A percentile compares a stretch with the other conserved stretches of the same genome.
Conservation (phyloP, 2,113 vertebrate species). For the Strix uralensis region DNA sequence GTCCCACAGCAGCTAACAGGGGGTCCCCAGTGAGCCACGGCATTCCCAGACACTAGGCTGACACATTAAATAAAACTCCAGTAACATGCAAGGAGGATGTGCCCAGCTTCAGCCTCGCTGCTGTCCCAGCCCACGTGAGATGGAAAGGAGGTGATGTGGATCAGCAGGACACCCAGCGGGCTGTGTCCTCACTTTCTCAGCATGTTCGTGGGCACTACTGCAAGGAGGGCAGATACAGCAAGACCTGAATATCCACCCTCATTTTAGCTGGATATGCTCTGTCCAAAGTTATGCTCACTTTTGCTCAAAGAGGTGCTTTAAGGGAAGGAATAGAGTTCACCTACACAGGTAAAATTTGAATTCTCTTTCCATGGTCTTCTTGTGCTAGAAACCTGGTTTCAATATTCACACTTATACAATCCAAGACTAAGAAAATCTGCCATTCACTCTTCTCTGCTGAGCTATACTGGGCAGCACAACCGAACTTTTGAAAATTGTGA, state of each 20-base stretch:
- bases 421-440: not conserved
- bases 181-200: not conserved
- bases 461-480: not conserved
- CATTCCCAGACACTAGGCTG: not conserved
- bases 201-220: accelerated
- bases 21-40: not conserved
- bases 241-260: not conserved
- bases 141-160: accelerated
- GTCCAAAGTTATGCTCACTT: not conserved
- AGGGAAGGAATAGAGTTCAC: not conserved
- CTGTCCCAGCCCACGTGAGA: accelerated
- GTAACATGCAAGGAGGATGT: not conserved
- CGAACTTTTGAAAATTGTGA: not conserved
- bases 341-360: not conserved
- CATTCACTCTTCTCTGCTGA: not conserved
- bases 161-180: not conserved
- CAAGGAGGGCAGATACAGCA: not conserved
- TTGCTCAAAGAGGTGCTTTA: not conserved
- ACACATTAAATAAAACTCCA: not conserved
- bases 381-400: not conserved
- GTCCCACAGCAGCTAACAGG: not conserved
- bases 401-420: not conserved
- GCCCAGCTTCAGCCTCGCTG: accelerated
- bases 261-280: not conserved
- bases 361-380: not conserved